A percentile compares a stretch with the other conserved stretches of the same genome.
These are phyloP conservation scores for Gadopsis marmoratus DNA, from an alignment of 2,797 vertebrate species.

Conservation along the genomic window DNA sequence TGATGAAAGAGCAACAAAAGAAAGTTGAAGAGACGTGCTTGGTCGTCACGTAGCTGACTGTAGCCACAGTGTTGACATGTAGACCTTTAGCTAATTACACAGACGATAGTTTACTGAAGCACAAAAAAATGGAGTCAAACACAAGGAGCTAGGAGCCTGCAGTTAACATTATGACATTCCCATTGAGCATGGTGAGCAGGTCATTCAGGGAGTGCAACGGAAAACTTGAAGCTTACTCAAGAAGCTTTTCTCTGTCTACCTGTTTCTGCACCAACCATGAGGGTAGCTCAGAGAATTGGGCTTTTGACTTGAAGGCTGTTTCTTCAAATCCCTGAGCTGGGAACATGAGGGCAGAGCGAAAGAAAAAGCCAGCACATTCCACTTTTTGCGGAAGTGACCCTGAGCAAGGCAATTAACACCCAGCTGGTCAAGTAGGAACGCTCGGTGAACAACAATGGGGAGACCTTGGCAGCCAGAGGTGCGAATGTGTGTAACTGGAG, in stretches of 20 bases:
- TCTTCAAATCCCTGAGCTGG: constrained; percentile 48
- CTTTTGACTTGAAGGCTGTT: constrained; percentile 48
- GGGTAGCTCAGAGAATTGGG: constrained; percentile 32
- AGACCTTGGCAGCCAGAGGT: constrained; percentile 61
- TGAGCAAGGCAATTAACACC: constrained; percentile 77
- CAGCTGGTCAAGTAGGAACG: constrained; percentile 62
- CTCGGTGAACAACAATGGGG: constrained; percentile 55
- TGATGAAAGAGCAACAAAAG: constrained; percentile 34
- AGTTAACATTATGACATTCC: constrained; percentile 1
- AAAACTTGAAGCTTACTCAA: constrained; percentile 28
- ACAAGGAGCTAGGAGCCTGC: constrained; percentile 1
- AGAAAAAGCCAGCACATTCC: constrained; percentile 57
- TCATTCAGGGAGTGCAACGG: not conserved
- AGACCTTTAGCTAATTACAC: constrained; percentile 46
- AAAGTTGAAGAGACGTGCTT: constrained; percentile 30
- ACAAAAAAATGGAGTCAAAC: constrained; percentile 8
- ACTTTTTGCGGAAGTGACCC: constrained; percentile 75
- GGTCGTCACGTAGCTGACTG: constrained; percentile 60
- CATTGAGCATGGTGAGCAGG: constrained; percentile 9
- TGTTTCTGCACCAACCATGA: constrained; percentile 14
- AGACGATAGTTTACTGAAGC: constrained; percentile 16
- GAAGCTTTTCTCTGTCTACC: constrained; percentile 26
- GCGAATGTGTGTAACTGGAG: constrained; percentile 61
- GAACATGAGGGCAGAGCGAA: constrained; percentile 38
- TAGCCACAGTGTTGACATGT: constrained; percentile 34